phyloP scores from a whole-genome alignment of 1,140 invertebrate species.

The Chlorops oryzae region DNA sequence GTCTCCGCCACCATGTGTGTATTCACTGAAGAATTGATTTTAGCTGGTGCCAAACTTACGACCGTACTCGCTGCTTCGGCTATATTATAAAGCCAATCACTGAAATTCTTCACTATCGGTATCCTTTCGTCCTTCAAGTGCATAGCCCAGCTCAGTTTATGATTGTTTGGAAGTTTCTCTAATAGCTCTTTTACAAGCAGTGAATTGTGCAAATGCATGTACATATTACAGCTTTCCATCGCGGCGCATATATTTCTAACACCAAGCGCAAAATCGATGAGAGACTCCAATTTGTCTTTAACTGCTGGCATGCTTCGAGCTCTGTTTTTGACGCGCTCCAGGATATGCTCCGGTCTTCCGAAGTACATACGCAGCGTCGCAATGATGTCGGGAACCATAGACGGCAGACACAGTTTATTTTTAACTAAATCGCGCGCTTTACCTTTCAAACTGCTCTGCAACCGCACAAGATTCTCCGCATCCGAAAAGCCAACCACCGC shows the following conservation, averaged over 20 bases:
- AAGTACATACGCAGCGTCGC: constrained; percentile 5
- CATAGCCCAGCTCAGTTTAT: constrained; percentile 10
- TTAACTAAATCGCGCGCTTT: constrained; percentile 2
- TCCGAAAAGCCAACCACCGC: too few relatives aligned
- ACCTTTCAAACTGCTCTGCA: too few relatives aligned
- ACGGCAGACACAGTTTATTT: neutral
- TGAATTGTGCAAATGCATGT: constrained; percentile 3
- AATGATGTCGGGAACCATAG: constrained; percentile 7
- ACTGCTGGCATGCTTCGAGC: neutral
- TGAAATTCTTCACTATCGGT: constrained; percentile 2
- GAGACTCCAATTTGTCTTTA: constrained; percentile 5
- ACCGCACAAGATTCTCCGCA: too few relatives aligned
- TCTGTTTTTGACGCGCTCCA: constrained; percentile 1
- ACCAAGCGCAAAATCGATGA: constrained; percentile 6
- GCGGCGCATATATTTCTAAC: constrained; percentile 7
- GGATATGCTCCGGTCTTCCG: constrained; percentile 4
- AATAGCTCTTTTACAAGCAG: constrained; percentile 2
- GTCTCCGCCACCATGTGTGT: neutral
- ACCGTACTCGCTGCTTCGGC: too few relatives aligned
- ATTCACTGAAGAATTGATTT: constrained; percentile 6
- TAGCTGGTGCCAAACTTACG: neutral
- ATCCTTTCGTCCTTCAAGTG: neutral
- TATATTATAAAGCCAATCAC: neutral
- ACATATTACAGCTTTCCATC: constrained; percentile 9
- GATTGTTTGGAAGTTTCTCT: constrained; percentile 9